A percentile compares a stretch with the other conserved stretches of the same genome.
These are phyloP conservation scores for Drosophila sulfurigaster DNA, from an alignment of 1,140 invertebrate species.

Conservation along the genomic window DNA sequence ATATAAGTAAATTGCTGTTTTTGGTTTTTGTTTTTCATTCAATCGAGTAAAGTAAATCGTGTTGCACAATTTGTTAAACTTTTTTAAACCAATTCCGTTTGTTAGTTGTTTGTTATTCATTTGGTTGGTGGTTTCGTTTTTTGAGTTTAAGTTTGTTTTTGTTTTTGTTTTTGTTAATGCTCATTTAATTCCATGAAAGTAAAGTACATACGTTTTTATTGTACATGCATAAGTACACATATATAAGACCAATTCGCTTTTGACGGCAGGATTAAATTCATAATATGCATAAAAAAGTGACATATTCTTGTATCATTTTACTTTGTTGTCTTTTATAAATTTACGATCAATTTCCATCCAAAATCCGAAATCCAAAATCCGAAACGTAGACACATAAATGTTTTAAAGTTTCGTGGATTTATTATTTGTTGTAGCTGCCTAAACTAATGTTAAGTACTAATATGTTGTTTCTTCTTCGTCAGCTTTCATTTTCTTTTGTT, in stretches of 20 bases:
- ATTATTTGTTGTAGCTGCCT: slow-evolving; percentile 57
- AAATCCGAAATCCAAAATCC: not conserved
- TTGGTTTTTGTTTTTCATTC: slow-evolving; percentile 29
- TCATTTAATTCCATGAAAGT: slow-evolving; percentile 54
- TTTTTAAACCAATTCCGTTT: slow-evolving; percentile 70
- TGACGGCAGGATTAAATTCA: slow-evolving; percentile 82
- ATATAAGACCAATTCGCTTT: slow-evolving; percentile 74
- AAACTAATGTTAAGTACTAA: slow-evolving; percentile 71
- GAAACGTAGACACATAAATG: slow-evolving; percentile 6
- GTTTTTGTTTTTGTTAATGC: not conserved
- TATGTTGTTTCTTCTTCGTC: slow-evolving; percentile 47
- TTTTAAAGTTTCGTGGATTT: slow-evolving; percentile 16
- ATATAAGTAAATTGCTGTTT: slow-evolving; percentile 40
- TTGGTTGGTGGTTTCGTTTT: slow-evolving; percentile 75
- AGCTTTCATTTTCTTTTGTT: slow-evolving; percentile 7
- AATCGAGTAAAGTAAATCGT: slow-evolving; percentile 71
- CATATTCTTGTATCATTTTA: slow-evolving; percentile 55
- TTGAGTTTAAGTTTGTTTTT: slow-evolving; percentile 7
- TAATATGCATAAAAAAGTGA: slow-evolving; percentile 69
- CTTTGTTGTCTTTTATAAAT: slow-evolving; percentile 11
- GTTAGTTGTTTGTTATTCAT: slow-evolving; percentile 33
- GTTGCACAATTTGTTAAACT: slow-evolving; percentile 43
- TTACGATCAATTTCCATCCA: not conserved
- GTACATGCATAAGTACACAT: slow-evolving; percentile 35
- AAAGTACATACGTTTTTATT: slow-evolving; percentile 37